Evolutionary conservation across 2,797 vertebrate genomes (phyloP), one percentile per base, ranked within the genome.

Genomic region (Pagetopsis macropterus): DNA sequence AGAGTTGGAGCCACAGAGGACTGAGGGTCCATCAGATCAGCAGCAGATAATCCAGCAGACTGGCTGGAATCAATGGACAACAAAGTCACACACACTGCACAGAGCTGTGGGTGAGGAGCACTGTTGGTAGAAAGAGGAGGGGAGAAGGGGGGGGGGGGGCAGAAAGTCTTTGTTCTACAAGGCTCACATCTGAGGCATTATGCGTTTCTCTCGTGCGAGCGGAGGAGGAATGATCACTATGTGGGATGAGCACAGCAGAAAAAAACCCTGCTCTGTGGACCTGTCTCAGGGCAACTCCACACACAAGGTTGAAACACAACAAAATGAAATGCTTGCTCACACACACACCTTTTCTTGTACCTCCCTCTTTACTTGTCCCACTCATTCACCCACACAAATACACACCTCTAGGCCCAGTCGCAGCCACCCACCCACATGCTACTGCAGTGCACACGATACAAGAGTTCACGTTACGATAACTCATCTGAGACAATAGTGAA

Each of bases 141-240:
- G 46, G 65, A 48, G 33, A 1, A 8, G 33, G 33, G 33, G 69
- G 19, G 56, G 12, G 56, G 6, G 40, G 63, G 16, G 64, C 58
- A 84, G 37, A 75, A 61, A 79, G 75, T 75, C 86, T 91, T 90
- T 91, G 88, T 90, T 89, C 71, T 78, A 54, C 52, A 59, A 86
- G 86, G 75, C 76, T 90, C 90, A 88, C 86, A 88, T 91, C 83
- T 78, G 84, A 91, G 89, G 84, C 81, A 84, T 92, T 89, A 84
- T 90, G 88, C 75, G 19, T 64, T 85, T 83, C 77, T 85, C 83
- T 88, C 76, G 23, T 87, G 84, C 49, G 68, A 92, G 85, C 56
- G 72, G 81, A 86, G 89, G 87, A 91, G 90, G 90, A 91, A 93
- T 91, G 89, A 91, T 91, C 82, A 65, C 89, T 86, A 93, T 93